These are phyloP conservation scores for Rugalucina vietnamica DNA, from an alignment of 2,888 invertebrate genomes.

Conservation along the genomic window DNA sequence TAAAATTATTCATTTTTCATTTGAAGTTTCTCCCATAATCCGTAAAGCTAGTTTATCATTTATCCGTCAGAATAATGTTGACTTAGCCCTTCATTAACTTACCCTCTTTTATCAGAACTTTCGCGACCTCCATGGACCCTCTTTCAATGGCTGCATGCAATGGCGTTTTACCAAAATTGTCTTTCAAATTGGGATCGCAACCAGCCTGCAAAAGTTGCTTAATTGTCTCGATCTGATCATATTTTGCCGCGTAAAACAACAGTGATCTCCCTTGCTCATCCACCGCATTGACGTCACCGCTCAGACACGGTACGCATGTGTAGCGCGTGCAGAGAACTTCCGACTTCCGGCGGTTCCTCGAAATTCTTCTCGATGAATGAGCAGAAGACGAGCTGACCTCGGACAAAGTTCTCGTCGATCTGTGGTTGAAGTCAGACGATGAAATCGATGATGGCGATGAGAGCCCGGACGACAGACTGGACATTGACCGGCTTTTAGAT, in stretches of 20 bases:
- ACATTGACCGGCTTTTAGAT: not conserved
- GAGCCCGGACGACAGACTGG: not conserved
- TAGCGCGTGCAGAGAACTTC: not conserved
- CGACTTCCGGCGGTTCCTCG: not conserved
- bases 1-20: too few species aligned
- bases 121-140: slow-evolving; percentile 57
- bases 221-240: slow-evolving; percentile 62
- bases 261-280: slow-evolving; percentile 59
- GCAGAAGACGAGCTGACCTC: not conserved
- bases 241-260: slow-evolving; percentile 64
- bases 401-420: not conserved
- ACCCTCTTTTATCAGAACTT: slow-evolving; percentile 63
- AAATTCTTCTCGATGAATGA: not conserved
- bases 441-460: not conserved
- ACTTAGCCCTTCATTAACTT: too few species aligned
- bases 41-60: too few species aligned
- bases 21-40: too few species aligned
- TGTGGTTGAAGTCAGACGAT: not conserved
- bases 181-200: slow-evolving; percentile 53
- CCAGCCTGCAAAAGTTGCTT: slow-evolving; percentile 58
- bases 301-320: slow-evolving; percentile 16
- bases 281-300: slow-evolving; percentile 56
- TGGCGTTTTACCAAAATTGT: slow-evolving; percentile 57
- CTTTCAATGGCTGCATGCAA: slow-evolving; percentile 63
- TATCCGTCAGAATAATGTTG: too few species aligned